Conservation (phyloP, 2,888 invertebrate genomes). For the Hyalella azteca region DNA sequence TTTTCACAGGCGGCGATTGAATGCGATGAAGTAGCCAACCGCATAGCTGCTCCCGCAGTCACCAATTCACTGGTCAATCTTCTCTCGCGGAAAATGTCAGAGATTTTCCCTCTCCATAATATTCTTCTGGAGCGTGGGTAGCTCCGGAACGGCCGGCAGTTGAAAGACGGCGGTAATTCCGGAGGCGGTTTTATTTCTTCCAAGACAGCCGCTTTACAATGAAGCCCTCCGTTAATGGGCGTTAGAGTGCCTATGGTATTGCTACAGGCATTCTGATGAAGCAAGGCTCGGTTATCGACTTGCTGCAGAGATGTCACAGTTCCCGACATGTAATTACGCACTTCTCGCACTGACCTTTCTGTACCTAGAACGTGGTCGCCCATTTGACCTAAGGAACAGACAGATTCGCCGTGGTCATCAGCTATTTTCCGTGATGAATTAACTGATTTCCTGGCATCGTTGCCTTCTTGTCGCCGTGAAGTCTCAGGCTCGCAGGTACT, state of each 20-base stretch:
- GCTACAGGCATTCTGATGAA: too few species aligned
- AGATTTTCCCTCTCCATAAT: background rate
- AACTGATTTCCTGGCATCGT: too few species aligned
- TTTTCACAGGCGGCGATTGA: too few species aligned
- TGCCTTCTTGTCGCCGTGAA: too few species aligned
- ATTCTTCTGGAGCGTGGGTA: background rate
- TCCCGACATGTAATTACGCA: too few species aligned
- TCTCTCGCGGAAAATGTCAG: background rate
- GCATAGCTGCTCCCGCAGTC: too few species aligned
- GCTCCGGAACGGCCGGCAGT: background rate
- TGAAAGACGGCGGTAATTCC: background rate
- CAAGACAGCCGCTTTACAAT: background rate
- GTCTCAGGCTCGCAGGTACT: background rate
- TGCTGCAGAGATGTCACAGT: background rate
- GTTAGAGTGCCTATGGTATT: background rate
- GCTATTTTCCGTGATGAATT: too few species aligned
- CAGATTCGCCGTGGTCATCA: too few species aligned
- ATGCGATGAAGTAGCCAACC: too few species aligned
- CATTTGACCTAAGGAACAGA: background rate
- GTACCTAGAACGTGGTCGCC: too few species aligned
- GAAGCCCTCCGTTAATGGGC: background rate
- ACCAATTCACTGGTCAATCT: too few species aligned
- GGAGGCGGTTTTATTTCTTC: background rate
- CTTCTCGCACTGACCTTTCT: too few species aligned
- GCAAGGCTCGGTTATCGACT: background rate